These are phyloP conservation scores for Drosophila niveifrons DNA, from an alignment of 2,888 invertebrate species.

Conservation along the genomic window DNA sequence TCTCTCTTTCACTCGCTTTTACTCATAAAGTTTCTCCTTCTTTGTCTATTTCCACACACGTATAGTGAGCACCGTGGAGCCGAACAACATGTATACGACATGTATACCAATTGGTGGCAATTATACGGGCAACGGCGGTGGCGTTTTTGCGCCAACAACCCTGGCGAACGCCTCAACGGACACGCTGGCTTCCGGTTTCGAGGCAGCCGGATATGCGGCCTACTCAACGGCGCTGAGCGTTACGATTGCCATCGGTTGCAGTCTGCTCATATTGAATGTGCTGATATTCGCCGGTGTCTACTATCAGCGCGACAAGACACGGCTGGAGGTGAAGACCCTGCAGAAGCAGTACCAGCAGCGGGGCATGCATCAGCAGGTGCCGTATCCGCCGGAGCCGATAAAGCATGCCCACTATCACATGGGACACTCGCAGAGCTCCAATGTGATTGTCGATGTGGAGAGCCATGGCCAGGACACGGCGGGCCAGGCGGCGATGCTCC, in stretches of 20 bases:
- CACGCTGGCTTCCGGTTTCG: conserved; percentile 90
- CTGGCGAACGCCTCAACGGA: conserved; percentile 90
- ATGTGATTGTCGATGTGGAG: conserved; percentile 93
- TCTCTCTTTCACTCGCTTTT: background rate
- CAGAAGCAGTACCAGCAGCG: conserved; percentile 91
- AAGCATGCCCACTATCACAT: conserved; percentile 93
- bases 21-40: background rate
- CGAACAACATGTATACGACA: conserved; percentile 86
- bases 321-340: conserved; percentile 91
- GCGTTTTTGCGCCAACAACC: conserved; percentile 86
- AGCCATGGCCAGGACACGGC: conserved; percentile 88
- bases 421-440: conserved; percentile 91
- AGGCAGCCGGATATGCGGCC: conserved; percentile 94
- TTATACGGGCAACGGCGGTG: conserved; percentile 76
- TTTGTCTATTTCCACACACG: conserved; percentile 12
- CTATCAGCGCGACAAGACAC: conserved; percentile 95
- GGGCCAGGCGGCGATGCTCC: conserved; percentile 86
- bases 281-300: conserved; percentile 97
- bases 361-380: conserved; percentile 87
- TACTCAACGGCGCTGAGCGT: conserved; percentile 96
- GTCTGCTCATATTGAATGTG: conserved; percentile 96
- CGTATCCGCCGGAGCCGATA: conserved; percentile 90
- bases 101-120: conserved; percentile 86
- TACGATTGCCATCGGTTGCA: conserved; percentile 98
- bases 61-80: conserved; percentile 85